Evolutionary conservation across 2,797 vertebrate genomes (phyloP), one percentile per base, ranked within the genome.

Genomic region (Propithecus deckenii): DNA sequence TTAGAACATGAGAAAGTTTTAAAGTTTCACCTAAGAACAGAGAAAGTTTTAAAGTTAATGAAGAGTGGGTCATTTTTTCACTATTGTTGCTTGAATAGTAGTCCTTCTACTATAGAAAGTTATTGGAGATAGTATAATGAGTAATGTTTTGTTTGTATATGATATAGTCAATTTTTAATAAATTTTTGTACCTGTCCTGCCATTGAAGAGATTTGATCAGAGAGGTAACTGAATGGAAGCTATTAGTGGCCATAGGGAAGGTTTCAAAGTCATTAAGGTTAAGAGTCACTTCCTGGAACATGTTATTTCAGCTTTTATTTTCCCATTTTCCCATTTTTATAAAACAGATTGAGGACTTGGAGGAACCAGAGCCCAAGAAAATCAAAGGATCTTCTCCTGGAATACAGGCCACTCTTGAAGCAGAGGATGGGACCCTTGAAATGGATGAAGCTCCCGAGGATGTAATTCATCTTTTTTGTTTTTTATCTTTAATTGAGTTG

Each of bases 351-450:
- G 99, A 98, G 98, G 99, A 99, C 32, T 89, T 97, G 2, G 99
- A 99, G 23, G 99, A 99, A 89, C 99, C 99, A 38, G 97, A 98
- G 69, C 97, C 96, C 90, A 99, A 99, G 98, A 99, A 99, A 98
- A 99, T 97, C 52, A 99, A 99, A 99, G 98, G 59, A 32, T 95
- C 98, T 95, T 97, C 97, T 94, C 1, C 96, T 94, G 22, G 65
- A 97, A 28, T 17, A 9, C 46, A 98, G 63, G 98, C 98, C 6
- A 97, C 93, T 0, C 91, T 96, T 13, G 99, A 99, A 87, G 98
- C 95, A 0, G 95, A 96, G 55, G 99, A 99, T 72, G 99, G 99
- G 67, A 85, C 63, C 61, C 95, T 97, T 8, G 99, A 99, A 80
- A 99, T 99, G 96, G 99, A 78, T 5, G 83, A 78, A 71, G 35